These are phyloP conservation scores for Cygnus olor DNA, from an alignment of 2,797 vertebrate species.

Conservation along the genomic window DNA sequence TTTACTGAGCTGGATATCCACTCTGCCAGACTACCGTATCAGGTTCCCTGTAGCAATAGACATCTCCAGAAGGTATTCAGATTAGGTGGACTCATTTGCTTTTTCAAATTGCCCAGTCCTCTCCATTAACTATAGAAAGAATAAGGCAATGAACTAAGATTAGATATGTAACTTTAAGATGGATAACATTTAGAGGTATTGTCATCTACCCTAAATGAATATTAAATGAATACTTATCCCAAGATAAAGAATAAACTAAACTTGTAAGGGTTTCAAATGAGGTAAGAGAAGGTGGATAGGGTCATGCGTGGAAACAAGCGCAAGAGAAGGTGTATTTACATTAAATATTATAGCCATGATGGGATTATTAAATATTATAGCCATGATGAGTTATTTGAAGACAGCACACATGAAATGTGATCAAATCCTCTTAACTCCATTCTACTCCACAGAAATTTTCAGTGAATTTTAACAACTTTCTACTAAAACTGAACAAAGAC, in stretches of 20 bases:
- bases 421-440: neutral
- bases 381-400: neutral
- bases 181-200: neutral
- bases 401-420: neutral
- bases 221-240: neutral
- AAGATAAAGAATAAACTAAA: neutral
- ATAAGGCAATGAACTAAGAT: neutral
- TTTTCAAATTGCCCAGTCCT: neutral
- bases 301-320: neutral
- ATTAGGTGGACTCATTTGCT: neutral
- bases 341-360: too few relatives aligned
- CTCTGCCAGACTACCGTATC: neutral
- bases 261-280: neutral
- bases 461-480: neutral
- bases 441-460: neutral
- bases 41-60: neutral
- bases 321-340: neutral
- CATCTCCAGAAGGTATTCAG: neutral
- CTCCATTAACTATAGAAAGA: neutral
- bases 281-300: neutral
- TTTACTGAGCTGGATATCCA: neutral
- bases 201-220: neutral
- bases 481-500: neutral
- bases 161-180: neutral
- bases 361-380: neutral